These are phyloP conservation scores for Vireo altiloquus DNA, from an alignment of 2,113 vertebrate genomes.

Conservation along the genomic window DNA sequence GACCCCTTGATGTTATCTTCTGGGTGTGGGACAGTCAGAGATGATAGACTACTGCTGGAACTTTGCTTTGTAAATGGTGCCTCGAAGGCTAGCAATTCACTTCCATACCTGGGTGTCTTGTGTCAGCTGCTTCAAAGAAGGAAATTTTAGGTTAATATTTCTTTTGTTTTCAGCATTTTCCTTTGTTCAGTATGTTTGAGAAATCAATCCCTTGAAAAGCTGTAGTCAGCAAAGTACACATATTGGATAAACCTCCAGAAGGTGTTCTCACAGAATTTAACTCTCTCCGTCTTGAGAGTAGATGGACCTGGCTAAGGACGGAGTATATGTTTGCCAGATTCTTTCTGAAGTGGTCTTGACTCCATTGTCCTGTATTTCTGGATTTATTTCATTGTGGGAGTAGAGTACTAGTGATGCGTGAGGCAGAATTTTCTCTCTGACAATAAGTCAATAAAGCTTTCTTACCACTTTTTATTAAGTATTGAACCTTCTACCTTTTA, in stretches of 20 bases:
- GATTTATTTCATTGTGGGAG: neutral
- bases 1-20: neutral
- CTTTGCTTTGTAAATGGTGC: neutral
- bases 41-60: neutral
- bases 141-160: neutral
- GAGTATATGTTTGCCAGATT: neutral
- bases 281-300: neutral
- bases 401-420: neutral
- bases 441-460: neutral
- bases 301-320: neutral
- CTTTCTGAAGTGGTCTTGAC: neutral
- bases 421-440: neutral
- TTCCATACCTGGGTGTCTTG: neutral
- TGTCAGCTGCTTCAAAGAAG: neutral
- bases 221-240: neutral
- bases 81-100: neutral
- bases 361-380: neutral
- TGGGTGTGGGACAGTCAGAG: neutral
- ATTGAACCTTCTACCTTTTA: neutral
- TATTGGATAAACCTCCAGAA: neutral
- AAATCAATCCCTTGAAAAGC: neutral
- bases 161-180: neutral
- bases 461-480: neutral
- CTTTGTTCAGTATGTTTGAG: neutral
- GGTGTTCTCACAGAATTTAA: neutral